Evolutionary conservation across 2,888 invertebrate species (phyloP).

Genomic region (Zele albiditarsus): DNA sequence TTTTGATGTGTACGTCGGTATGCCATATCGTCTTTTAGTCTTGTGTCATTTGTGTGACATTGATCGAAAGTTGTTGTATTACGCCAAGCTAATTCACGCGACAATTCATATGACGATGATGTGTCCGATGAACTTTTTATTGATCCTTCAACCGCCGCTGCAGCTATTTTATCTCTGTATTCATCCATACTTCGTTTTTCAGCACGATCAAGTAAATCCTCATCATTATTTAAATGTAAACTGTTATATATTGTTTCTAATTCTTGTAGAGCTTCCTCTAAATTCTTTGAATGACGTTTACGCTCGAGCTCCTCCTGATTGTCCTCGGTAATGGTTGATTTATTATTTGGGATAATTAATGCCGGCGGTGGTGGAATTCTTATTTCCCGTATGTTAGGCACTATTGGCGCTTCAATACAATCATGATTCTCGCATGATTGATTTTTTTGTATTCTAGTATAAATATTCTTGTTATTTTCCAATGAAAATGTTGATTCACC

Average conservation of each 20-base stretch:
- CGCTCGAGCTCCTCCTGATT: constrained; percentile 74
- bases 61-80: constrained; percentile 29
- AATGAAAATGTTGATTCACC: neutral
- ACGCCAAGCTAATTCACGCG: constrained; percentile 64
- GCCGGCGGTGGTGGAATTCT: constrained; percentile 78
- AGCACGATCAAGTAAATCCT: constrained; percentile 86
- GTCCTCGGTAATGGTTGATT: constrained; percentile 26
- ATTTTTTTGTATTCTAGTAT: neutral
- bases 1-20: constrained; percentile 82
- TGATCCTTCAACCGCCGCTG: constrained; percentile 51
- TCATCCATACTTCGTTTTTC: constrained; percentile 82
- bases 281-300: constrained; percentile 82
- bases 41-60: constrained; percentile 52
- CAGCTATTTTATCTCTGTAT: constrained; percentile 55
- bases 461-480: neutral
- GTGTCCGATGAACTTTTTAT: constrained; percentile 49
- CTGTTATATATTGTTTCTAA: constrained; percentile 94
- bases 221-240: constrained; percentile 88
- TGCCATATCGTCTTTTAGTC: constrained; percentile 86
- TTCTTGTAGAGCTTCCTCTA: constrained; percentile 91
- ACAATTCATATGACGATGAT: constrained; percentile 39
- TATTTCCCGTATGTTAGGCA: neutral
- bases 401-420: constrained; percentile 15
- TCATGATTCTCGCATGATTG: neutral
- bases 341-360: constrained; percentile 21